Evolutionary conservation across 2,113 vertebrate species (phyloP).

Genomic region (Myiopsitta monachus): DNA sequence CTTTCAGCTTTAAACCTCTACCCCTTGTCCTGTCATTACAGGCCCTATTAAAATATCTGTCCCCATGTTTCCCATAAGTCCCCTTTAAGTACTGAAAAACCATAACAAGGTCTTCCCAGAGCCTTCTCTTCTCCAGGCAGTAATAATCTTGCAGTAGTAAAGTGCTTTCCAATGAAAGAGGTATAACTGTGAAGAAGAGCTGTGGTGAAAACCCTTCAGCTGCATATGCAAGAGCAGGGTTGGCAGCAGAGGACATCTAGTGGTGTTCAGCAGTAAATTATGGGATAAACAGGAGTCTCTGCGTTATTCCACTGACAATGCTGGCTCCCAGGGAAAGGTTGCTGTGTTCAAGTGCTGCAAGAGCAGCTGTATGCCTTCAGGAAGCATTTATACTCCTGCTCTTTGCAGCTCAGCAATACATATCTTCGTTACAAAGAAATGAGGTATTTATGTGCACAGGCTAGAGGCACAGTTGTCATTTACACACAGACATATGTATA

Average conservation of each 20-base stretch:
- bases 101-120: fast-evolving
- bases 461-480: neutral
- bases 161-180: neutral
- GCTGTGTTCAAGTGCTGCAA: neutral
- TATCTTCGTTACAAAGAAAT: neutral
- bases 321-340: neutral
- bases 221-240: neutral
- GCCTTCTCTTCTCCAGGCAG: neutral
- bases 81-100: neutral
- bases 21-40: fast-evolving
- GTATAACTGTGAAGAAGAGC: fast-evolving
- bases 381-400: neutral
- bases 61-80: neutral
- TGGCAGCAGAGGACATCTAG: conserved; percentile 55
- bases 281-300: neutral
- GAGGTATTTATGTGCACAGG: neutral
- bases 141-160: neutral
- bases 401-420: neutral
- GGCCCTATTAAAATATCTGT: neutral
- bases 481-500: too few species aligned
- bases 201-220: neutral
- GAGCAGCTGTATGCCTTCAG: neutral
- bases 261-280: neutral
- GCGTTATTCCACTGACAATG: fast-evolving
- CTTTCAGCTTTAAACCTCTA: neutral